phyloP scores from a whole-genome alignment of 2,113 vertebrate genomes.

The Stegostoma tigrinum region DNA sequence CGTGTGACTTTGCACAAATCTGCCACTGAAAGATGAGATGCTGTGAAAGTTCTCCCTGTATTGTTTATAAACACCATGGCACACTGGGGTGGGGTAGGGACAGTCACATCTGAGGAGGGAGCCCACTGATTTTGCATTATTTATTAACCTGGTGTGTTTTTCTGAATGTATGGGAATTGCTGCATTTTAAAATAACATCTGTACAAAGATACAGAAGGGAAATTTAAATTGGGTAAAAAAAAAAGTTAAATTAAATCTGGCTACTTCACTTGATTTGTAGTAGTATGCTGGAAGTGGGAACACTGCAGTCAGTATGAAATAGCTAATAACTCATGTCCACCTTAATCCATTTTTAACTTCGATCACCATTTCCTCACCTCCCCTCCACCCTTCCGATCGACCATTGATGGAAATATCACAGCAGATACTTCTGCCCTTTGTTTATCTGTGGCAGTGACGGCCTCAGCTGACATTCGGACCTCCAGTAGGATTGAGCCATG shows the following conservation, averaged over 20 bases:
- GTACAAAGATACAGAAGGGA: neutral
- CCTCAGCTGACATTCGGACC: neutral
- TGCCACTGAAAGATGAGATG: neutral
- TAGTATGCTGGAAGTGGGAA: neutral
- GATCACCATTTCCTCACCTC: neutral
- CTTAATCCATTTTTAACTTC: neutral
- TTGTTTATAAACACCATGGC: neutral
- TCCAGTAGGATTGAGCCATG: too few species aligned
- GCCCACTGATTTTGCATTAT: neutral
- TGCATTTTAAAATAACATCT: neutral
- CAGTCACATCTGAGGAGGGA: neutral
- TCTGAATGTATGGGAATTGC: neutral
- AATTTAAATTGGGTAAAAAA: neutral
- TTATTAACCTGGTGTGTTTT: neutral
- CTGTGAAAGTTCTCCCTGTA: neutral
- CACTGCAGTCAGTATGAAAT: neutral
- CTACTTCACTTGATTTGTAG: neutral
- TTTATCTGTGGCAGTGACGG: neutral
- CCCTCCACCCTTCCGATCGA: neutral
- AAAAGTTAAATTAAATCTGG: neutral
- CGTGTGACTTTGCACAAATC: neutral
- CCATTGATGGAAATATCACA: neutral
- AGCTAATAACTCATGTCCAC: neutral
- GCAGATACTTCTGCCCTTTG: neutral
- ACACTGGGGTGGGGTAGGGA: neutral